phyloP scores from a whole-genome alignment of 2,888 invertebrate species.

The Dicycla oo region DNA sequence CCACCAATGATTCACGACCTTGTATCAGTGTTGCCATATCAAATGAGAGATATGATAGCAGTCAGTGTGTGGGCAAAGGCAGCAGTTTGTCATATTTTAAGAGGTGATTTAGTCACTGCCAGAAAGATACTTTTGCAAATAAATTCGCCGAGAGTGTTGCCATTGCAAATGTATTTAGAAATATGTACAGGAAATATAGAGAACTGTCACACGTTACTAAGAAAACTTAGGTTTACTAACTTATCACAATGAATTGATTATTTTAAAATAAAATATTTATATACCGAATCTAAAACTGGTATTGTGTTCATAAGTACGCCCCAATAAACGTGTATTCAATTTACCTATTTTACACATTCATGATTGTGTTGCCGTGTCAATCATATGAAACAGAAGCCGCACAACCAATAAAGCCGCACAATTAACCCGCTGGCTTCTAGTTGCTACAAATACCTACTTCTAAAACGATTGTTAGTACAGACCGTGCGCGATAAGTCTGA shows the following conservation, averaged over 20 bases:
- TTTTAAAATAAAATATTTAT: conserved; percentile 59
- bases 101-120: conserved; percentile 86
- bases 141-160: conserved; percentile 85
- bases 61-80: conserved; percentile 89
- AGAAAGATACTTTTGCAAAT: conserved; percentile 87
- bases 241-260: conserved; percentile 71
- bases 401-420: too few relatives aligned
- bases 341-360: too few relatives aligned
- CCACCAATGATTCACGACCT: conserved; percentile 92
- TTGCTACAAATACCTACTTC: not conserved
- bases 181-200: conserved; percentile 89
- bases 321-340: not conserved
- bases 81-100: conserved; percentile 86
- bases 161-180: conserved; percentile 90
- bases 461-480: not conserved
- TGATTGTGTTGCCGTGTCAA: too few relatives aligned
- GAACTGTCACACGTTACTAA: conserved; percentile 86
- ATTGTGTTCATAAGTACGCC: conserved; percentile 6
- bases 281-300: conserved; percentile 24
- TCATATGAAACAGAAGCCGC: not conserved
- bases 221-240: conserved; percentile 82
- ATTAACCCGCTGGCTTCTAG: too few relatives aligned
- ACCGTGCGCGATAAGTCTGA: too few relatives aligned
- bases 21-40: conserved; percentile 84
- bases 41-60: conserved; percentile 86